A percentile compares a stretch with the other conserved stretches of the same genome.
Conservation (phyloP, 2,113 vertebrate genomes). For the Takifugu bimaculatus region DNA sequence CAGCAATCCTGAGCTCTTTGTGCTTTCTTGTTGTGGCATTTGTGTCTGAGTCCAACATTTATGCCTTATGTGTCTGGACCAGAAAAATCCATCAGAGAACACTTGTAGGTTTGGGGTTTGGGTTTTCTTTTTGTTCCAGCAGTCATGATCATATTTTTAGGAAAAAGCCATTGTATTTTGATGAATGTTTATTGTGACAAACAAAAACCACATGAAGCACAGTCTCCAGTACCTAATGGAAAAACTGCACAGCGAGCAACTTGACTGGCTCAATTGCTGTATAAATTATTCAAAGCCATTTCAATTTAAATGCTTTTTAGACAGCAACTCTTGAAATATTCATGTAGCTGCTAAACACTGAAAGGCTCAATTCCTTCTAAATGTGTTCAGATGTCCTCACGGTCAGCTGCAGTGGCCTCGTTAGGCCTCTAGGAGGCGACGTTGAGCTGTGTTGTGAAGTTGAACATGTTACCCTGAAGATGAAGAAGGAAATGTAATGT, state of each 20-base stretch:
- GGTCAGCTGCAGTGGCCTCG: constrained; percentile 19
- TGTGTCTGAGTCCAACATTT: no score
- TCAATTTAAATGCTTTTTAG: constrained; percentile 13
- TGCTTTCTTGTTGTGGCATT: no score
- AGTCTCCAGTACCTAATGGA: no score
- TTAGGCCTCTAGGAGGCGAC: constrained; percentile 50
- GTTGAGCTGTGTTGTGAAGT: constrained; percentile 15
- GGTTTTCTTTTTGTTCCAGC: no score
- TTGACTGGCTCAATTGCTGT: background rate
- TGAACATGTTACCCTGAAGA: background rate
- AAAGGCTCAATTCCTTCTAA: constrained; percentile 23
- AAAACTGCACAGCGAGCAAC: background rate
- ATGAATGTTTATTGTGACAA: no score
- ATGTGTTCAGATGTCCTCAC: background rate
- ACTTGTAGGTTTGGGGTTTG: no score
- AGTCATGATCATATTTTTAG: no score
- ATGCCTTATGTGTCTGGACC: no score
- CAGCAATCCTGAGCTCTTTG: no score
- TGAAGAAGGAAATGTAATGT: background rate
- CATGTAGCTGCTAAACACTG: constrained; percentile 12
- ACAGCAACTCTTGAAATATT: constrained; percentile 29
- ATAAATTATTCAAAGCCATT: constrained; percentile 17
- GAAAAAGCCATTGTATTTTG: no score
- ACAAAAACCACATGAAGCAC: no score
- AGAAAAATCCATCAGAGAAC: no score